phyloP scores from a whole-genome alignment of 1,140 invertebrate species.

The Nasonia longicornis region DNA sequence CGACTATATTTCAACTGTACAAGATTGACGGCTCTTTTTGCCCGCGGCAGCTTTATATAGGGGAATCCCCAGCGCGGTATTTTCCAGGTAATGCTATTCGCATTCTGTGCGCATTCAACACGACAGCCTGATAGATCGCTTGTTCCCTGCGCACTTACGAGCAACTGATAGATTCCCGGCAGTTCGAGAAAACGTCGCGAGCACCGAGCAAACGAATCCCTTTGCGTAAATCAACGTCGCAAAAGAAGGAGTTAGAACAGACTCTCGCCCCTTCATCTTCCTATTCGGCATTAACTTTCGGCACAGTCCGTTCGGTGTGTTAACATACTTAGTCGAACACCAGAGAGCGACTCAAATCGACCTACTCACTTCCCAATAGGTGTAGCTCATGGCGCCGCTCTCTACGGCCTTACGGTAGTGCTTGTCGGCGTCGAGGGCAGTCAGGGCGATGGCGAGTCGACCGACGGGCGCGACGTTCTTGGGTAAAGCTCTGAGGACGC shows the following conservation, averaged over 20 bases:
- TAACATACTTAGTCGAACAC: neutral
- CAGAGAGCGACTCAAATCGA: too few relatives aligned
- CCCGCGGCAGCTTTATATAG: neutral
- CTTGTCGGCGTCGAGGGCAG: constrained; percentile 52
- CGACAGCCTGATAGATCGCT: constrained; percentile 10
- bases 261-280: neutral
- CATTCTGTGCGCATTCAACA: neutral
- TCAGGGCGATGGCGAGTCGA: constrained; percentile 54
- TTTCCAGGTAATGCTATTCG: neutral
- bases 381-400: constrained; percentile 49
- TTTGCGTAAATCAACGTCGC: neutral
- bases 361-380: constrained; percentile 57
- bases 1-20: too few relatives aligned
- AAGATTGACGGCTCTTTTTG: too few relatives aligned
- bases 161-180: neutral
- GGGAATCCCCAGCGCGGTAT: neutral
- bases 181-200: neutral
- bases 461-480: constrained; percentile 51
- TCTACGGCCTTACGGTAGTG: constrained; percentile 43
- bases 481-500: constrained; percentile 52
- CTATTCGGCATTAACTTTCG: neutral
- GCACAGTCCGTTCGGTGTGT: neutral
- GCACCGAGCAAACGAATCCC: neutral
- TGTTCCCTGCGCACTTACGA: neutral
- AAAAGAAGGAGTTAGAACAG: neutral